A percentile compares a stretch with the other conserved stretches of the same genome.
Evolutionary conservation across 2,888 invertebrate genomes (phyloP).

Genomic region (Ptychoptera contaminata): DNA sequence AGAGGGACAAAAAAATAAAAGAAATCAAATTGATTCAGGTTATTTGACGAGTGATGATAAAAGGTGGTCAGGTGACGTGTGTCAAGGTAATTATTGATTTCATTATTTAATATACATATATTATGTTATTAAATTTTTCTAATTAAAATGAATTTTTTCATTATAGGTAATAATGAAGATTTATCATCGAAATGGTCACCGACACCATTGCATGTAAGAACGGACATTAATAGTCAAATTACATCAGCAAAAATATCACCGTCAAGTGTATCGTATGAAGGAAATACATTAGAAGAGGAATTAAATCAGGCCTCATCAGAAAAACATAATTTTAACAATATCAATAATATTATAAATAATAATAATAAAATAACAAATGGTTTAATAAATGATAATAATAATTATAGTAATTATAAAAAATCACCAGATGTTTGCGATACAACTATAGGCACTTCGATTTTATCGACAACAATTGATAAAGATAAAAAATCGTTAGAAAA

Average conservation of each 20-base stretch:
- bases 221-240: slow-evolving; percentile 8
- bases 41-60: slow-evolving; percentile 80
- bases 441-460: too few relatives aligned
- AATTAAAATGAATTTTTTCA: neutral
- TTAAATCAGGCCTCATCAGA: neutral
- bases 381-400: too few relatives aligned
- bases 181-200: slow-evolving; percentile 5
- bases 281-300: slow-evolving; percentile 1
- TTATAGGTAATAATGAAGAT: too few relatives aligned
- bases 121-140: neutral
- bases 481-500: slow-evolving; percentile 24
- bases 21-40: slow-evolving; percentile 60
- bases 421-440: too few relatives aligned
- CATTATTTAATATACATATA: slow-evolving; percentile 6
- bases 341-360: neutral
- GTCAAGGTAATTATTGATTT: slow-evolving; percentile 28
- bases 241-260: slow-evolving; percentile 7
- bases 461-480: slow-evolving; percentile 10
- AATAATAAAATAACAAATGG: too few relatives aligned
- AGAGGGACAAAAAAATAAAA: slow-evolving; percentile 12
- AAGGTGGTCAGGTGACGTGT: slow-evolving; percentile 64
- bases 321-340: neutral
- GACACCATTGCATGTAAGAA: slow-evolving; percentile 7
- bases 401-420: too few relatives aligned
- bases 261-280: neutral